Evolutionary conservation across 2,888 invertebrate genomes (phyloP).

Genomic region (Philereme transversata): DNA sequence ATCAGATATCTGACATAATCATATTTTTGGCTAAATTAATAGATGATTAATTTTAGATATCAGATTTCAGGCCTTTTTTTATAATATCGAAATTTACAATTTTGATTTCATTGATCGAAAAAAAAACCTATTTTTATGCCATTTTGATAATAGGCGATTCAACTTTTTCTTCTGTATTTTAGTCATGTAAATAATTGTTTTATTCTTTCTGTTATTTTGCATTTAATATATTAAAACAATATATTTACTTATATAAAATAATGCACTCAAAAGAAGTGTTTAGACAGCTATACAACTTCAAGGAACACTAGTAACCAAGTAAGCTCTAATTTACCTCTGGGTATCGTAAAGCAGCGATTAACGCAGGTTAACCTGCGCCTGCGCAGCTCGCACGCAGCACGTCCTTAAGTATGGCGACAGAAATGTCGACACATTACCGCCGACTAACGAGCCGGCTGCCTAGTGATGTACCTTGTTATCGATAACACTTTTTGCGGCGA

Average conservation of each 20-base stretch:
- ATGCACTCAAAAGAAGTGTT: background rate
- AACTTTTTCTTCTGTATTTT: no score
- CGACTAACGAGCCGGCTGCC: conserved; percentile 57
- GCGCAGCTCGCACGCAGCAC: conserved; percentile 31
- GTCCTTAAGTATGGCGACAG: conserved; percentile 51
- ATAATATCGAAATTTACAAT: no score
- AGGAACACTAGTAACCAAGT: conserved; percentile 4
- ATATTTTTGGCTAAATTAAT: background rate
- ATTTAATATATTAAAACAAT: no score
- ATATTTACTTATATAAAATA: no score
- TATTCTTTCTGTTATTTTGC: no score
- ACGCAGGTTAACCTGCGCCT: conserved; percentile 43
- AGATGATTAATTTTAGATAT: background rate
- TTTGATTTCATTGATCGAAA: no score
- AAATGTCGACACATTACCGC: conserved; percentile 63
- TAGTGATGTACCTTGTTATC: conserved; percentile 48
- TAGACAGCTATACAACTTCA: conserved; percentile 10
- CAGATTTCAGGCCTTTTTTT: no score
- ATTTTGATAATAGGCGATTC: no score
- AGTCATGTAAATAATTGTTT: no score
- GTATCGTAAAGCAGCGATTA: conserved; percentile 47
- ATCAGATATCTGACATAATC: background rate
- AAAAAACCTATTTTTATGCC: no score
- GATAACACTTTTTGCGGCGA: conserved; percentile 33
- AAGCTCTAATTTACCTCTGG: conserved; percentile 48